Evolutionary conservation across 1,140 invertebrate species (phyloP), one percentile per base, ranked within the genome.

Genomic region (Andricus grossulariae): DNA sequence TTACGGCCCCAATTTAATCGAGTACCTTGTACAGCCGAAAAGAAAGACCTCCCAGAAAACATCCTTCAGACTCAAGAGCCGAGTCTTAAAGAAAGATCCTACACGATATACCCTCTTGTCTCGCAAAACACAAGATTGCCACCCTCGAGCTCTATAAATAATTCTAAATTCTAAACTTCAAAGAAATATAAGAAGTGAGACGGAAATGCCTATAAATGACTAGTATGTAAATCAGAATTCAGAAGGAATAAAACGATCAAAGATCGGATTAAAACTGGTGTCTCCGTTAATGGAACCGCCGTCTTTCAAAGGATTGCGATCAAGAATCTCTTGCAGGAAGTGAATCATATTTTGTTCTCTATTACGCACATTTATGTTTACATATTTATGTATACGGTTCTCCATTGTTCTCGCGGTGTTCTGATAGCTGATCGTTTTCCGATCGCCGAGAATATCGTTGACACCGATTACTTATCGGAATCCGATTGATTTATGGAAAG

Each of bases 1-100:
- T 66, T 66, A 39, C 16, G 32, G 39, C 39, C 21, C 39, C 57
- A 39, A 39, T 66, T 66, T 25, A 66, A 66, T 39, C 39, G 57
- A 39, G 57, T 66, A 45, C 39, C 57, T 66, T 66, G 16, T 66
- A 66, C 60, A 39, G 5, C 25, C n/a, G 39, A 66, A 55, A 66
- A 45, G 60, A 45, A 66, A 66, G 60, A 66, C 60, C 60, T 32
- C 60, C 60, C 60, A 39, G 60, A 66, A 66, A 15, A 66, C 60
- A 66, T 66, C 60, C 60, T 66, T 66, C 25, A 66, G 32, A 66
- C 60, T 66, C 39, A 66, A 66, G 60, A 66, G 60, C 60, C n/a
- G 25, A 66, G 32, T 60, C 57, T 60, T 66, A 66, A 66, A 39
- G 39, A 66, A 66, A 39, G 60, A 66, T 66, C 60, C 13, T 18